Base-by-base conservation (phyloP, 2,113 vertebrate species). In the Alaudala cheleensis region DNA sequence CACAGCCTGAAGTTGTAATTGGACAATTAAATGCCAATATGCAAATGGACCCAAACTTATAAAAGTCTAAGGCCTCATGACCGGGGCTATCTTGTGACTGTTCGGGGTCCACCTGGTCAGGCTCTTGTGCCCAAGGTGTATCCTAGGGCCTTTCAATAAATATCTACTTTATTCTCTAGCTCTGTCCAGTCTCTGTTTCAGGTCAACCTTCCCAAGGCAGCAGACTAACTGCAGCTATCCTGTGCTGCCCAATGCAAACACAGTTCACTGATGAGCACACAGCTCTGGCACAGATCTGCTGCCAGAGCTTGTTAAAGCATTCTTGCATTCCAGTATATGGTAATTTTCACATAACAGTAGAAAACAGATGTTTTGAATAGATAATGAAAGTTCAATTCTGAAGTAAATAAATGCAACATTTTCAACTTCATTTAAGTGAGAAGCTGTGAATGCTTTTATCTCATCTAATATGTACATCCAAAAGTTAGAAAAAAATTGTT, bases 311-410 rank as follows among this genome's bases (percentile, higher is more conserved):
- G n/a, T 93, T 73, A 69, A 86, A 88, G 18, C 17, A 33, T 50
- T 90, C 81, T 81, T 1, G 1, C 29, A 50, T 57, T 50, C 37
- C 25, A 20, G 19, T 86, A 3, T 34, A 73, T 10, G 21, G 54
- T 70, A 88, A 86, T 88, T 94, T 96, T 86, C 47, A 57, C 42
- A 58, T 69, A 77, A 78, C 50, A 88, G 44, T 56, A 66, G 33
- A 88, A 93, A 73, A 70, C 47, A 81, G 88, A 90, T 87, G 50
- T 80, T 94, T 95, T 73, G 51, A 70, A 61, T 47, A 74, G 67
- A 77, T 92, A 83, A 92, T 58, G 14, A 73, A 81, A 92, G 74
- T 80, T 81, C 31, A 92, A 5, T 81, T 74, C 33, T 83, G 67
- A 90, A 86, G 47, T 88, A 92, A 96, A 49, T 78, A 92, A 77